phyloP scores from a whole-genome alignment of 2,888 invertebrate genomes.

The Rambutsinella grinnellia region DNA sequence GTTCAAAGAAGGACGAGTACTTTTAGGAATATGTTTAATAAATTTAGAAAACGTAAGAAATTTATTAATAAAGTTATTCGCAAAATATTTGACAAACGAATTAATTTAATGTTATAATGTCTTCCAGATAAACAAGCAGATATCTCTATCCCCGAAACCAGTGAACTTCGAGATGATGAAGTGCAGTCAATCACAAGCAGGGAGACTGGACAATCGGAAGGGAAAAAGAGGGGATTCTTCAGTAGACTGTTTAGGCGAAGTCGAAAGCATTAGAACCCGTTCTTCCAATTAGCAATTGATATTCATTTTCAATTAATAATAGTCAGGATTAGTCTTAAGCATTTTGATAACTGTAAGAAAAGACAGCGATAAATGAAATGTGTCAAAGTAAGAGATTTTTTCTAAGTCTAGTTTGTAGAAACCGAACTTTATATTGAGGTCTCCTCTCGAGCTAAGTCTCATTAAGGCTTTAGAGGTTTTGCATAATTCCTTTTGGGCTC shows the following conservation, averaged over 20 bases:
- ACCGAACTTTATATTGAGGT: no score
- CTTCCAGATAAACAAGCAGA: constrained; percentile 54
- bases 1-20: constrained; percentile 58
- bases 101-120: not conserved
- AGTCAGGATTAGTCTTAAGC: no score
- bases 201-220: constrained; percentile 57
- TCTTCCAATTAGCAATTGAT: no score
- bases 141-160: constrained; percentile 50
- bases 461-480: no score
- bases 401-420: no score
- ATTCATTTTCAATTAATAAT: no score
- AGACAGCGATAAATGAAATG: no score
- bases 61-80: constrained; percentile 6
- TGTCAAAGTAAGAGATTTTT: no score
- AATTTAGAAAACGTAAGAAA: constrained; percentile 61
- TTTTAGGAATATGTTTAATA: constrained; percentile 65
- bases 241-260: constrained; percentile 61
- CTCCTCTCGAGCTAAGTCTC: no score
- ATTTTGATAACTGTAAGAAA: no score
- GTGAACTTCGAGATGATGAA: constrained; percentile 57
- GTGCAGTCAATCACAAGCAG: constrained; percentile 61
- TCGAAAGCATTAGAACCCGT: constrained; percentile 57
- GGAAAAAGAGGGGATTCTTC: constrained; percentile 62
- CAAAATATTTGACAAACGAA: not conserved
- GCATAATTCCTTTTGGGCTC: no score